A percentile compares a stretch with the other conserved stretches of the same genome.
Conservation (phyloP, 2,797 vertebrate species). For the Euthynnus affinis region DNA sequence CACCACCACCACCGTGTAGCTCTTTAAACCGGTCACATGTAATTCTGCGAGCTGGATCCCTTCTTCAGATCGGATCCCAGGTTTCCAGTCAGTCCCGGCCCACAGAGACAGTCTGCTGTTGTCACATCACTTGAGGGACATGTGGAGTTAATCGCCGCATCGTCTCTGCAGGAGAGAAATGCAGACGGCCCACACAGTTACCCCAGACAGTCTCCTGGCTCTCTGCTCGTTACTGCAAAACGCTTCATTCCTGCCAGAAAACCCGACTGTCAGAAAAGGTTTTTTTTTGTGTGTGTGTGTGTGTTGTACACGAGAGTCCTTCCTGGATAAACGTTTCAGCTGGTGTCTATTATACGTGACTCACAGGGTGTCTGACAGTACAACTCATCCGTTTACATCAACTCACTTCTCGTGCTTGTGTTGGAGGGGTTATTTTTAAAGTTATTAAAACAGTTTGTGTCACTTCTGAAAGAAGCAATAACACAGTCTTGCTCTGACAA, state of each 20-base stretch:
- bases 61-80: neutral
- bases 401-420: no score
- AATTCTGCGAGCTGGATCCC: neutral
- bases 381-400: neutral
- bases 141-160: slow-evolving; percentile 31
- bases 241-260: neutral
- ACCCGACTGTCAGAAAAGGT: neutral
- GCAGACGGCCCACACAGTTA: slow-evolving; percentile 3
- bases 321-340: neutral
- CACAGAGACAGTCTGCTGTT: neutral
- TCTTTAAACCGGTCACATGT: no score
- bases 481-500: no score
- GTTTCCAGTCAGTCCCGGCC: neutral
- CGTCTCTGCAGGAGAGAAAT: slow-evolving; percentile 21
- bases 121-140: slow-evolving; percentile 10
- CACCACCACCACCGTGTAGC: no score
- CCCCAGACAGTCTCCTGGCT: neutral
- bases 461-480: no score
- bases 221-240: neutral
- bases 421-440: no score
- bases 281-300: no score
- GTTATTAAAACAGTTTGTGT: no score
- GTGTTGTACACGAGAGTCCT: no score
- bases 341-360: neutral
- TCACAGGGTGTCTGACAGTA: neutral